Conservation (phyloP, 2,113 vertebrate genomes). For the Percina caprodes region DNA sequence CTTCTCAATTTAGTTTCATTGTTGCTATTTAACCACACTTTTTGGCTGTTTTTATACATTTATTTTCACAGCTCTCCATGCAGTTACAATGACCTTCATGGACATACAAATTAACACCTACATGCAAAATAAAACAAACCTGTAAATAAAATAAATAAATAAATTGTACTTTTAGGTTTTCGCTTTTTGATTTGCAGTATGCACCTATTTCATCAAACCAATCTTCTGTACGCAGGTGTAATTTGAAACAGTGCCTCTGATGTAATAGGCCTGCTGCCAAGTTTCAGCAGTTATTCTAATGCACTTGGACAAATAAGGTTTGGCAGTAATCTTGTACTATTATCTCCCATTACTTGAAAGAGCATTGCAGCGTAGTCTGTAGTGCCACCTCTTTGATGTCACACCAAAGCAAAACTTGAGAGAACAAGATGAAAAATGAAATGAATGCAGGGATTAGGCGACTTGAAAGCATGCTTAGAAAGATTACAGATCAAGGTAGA, state of each 20-base stretch:
- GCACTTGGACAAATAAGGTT: slow-evolving; percentile 53
- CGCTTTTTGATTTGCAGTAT: neutral
- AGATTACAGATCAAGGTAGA: slow-evolving; percentile 62
- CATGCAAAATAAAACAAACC: neutral
- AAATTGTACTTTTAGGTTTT: neutral
- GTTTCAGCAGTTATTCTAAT: slow-evolving; percentile 38
- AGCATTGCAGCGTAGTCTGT: slow-evolving; percentile 48
- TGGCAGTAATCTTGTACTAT: slow-evolving; percentile 58
- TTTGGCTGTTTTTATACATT: slow-evolving; percentile 6
- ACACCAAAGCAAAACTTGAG: slow-evolving; percentile 52
- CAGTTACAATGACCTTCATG: neutral
- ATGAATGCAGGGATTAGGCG: slow-evolving; percentile 54
- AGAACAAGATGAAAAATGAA: slow-evolving; percentile 54
- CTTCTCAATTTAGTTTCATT: slow-evolving; percentile 21
- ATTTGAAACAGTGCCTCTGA: slow-evolving; percentile 34
- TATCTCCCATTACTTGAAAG: slow-evolving; percentile 61
- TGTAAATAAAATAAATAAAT: neutral
- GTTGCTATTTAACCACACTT: slow-evolving; percentile 15
- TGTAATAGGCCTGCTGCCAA: slow-evolving; percentile 38
- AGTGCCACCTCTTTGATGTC: slow-evolving; percentile 67
- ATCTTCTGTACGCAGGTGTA: slow-evolving; percentile 23
- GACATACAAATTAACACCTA: slow-evolving; percentile 11
- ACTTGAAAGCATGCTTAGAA: slow-evolving; percentile 60
- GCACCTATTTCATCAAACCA: neutral
- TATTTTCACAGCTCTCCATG: neutral